Evolutionary conservation across 2,113 vertebrate species (phyloP).

Genomic region (Donacobius atricapilla): DNA sequence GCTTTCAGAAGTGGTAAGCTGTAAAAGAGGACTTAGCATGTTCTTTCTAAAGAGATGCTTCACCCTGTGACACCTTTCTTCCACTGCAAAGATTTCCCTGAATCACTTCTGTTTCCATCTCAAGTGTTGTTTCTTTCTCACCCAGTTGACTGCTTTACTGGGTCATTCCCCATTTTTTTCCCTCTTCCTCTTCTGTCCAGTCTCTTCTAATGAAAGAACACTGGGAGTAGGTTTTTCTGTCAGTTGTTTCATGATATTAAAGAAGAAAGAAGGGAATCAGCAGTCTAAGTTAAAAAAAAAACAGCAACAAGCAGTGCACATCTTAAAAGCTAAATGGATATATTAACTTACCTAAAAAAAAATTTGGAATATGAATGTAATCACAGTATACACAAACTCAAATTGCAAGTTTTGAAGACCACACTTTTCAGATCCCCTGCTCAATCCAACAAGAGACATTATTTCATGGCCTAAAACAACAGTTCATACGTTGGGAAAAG

Average conservation of each 20-base stretch:
- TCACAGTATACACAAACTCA: neutral
- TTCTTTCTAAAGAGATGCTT: neutral
- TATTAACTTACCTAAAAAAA: neutral
- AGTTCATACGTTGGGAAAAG: neutral
- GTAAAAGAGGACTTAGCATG: neutral
- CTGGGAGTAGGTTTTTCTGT: neutral
- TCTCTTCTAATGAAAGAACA: neutral
- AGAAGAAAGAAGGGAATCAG: neutral
- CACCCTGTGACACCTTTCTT: neutral
- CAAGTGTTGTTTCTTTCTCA: neutral
- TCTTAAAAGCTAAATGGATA: neutral
- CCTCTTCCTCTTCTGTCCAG: neutral
- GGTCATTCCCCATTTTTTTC: neutral
- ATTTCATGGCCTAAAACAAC: neutral
- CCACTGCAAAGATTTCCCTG: neutral
- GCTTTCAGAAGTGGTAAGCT: neutral
- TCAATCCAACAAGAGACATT: neutral
- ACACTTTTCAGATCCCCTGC: neutral
- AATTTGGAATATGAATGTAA: neutral
- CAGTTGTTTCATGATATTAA: neutral
- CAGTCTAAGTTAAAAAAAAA: neutral
- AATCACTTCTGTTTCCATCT: neutral
- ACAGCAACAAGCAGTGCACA: neutral
- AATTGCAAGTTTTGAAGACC: neutral
- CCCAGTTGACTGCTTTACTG: neutral